A percentile compares a stretch with the other conserved stretches of the same genome.
Evolutionary conservation across 1,140 invertebrate species (phyloP).

Genomic region (Conopomorpha cramerella): DNA sequence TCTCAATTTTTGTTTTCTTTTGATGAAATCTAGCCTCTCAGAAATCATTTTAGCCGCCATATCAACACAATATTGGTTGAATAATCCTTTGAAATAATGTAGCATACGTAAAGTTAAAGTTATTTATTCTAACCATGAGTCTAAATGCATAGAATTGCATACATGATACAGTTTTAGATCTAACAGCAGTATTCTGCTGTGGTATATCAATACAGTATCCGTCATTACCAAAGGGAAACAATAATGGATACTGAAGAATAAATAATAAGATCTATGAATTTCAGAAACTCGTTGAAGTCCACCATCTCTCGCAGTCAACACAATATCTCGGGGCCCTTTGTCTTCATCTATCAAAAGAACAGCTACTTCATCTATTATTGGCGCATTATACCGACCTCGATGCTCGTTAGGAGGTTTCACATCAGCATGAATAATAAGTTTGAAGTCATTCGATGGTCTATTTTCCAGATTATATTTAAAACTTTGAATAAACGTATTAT

Average conservation of each 20-base stretch:
- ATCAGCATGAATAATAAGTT: slow-evolving; percentile 18
- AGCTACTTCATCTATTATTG: slow-evolving; percentile 24
- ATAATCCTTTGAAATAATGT: slow-evolving; percentile 17
- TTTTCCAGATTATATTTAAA: slow-evolving; percentile 16
- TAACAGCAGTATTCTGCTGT: slow-evolving; percentile 14
- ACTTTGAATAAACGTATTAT: slow-evolving; percentile 15
- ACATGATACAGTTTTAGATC: slow-evolving; percentile 18
- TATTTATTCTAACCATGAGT: slow-evolving; percentile 15
- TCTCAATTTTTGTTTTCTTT: slow-evolving; percentile 12
- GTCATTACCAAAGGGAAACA: slow-evolving; percentile 19
- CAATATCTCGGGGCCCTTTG: slow-evolving; percentile 21
- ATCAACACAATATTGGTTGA: slow-evolving; percentile 18
- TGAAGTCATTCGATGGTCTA: slow-evolving; percentile 12
- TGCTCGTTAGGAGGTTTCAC: slow-evolving; percentile 10
- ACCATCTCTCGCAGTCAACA: slow-evolving; percentile 15
- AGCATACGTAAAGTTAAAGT: slow-evolving; percentile 13
- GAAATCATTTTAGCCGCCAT: slow-evolving; percentile 18
- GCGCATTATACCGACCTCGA: slow-evolving; percentile 12
- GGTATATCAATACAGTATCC: slow-evolving; percentile 15
- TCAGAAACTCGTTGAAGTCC: slow-evolving; percentile 16
- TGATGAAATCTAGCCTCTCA: slow-evolving; percentile 13
- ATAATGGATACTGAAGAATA: slow-evolving; percentile 34
- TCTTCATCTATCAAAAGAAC: slow-evolving; percentile 27
- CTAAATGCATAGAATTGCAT: slow-evolving; percentile 18
- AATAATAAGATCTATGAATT: slow-evolving; percentile 25